Conservation (phyloP, 1,140 invertebrate species). For the Megathymus violae region DNA sequence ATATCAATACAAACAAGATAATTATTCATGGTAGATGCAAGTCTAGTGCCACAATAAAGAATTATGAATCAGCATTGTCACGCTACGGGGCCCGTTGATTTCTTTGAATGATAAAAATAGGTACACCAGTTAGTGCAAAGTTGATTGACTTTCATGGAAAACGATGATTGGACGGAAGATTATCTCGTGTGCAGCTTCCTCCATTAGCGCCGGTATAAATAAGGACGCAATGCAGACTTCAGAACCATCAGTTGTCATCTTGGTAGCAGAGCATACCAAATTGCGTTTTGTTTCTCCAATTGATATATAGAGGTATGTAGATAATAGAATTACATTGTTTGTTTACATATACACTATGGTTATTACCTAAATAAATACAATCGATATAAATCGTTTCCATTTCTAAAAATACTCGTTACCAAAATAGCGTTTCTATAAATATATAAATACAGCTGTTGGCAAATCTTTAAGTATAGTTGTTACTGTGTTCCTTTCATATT, state of each 20-base stretch:
- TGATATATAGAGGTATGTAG: not conserved
- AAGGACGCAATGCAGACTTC: slow-evolving; percentile 34
- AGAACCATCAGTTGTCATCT: slow-evolving; percentile 41
- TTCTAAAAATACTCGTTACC: not conserved
- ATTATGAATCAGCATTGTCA: slow-evolving; percentile 52
- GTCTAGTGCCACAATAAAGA: slow-evolving; percentile 12
- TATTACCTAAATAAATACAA: not conserved
- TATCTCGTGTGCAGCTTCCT: slow-evolving; percentile 55
- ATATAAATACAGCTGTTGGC: not conserved
- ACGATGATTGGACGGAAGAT: slow-evolving; percentile 59
- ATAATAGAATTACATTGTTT: not conserved
- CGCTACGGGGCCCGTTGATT: slow-evolving; percentile 55
- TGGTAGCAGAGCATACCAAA: slow-evolving; percentile 15
- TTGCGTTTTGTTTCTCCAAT: not conserved
- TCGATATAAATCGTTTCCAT: not conserved
- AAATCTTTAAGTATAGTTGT: not conserved
- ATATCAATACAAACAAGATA: slow-evolving; percentile 8
- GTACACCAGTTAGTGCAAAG: slow-evolving; percentile 50
- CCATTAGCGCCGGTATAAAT: slow-evolving; percentile 53
- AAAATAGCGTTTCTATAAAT: not conserved
- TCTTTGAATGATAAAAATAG: slow-evolving; percentile 73
- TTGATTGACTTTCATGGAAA: slow-evolving; percentile 77
- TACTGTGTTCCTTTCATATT: too few relatives aligned
- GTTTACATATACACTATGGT: not conserved
- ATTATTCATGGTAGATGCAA: slow-evolving; percentile 14